A percentile compares a stretch with the other conserved stretches of the same genome.
phyloP scores from a whole-genome alignment of 2,797 vertebrate species.

The Esox masquinongy region DNA sequence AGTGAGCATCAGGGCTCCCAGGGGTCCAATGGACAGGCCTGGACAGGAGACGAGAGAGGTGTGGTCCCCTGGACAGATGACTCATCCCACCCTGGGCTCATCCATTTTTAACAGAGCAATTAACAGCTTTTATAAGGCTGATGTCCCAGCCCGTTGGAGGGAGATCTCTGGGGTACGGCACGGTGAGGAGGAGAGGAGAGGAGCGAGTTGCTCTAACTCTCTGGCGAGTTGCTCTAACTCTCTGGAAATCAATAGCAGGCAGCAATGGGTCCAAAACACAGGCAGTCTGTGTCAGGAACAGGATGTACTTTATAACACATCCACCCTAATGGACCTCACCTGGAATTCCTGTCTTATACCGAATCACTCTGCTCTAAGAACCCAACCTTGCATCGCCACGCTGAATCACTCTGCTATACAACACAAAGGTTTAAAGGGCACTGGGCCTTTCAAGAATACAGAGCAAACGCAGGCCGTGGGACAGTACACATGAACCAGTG shows the following conservation, averaged over 20 bases:
- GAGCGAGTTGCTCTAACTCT: neutral
- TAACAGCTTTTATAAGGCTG: neutral
- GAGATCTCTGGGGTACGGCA: neutral
- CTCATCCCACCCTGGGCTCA: constrained; percentile 1
- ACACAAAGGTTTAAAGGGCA: neutral
- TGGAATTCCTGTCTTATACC: neutral
- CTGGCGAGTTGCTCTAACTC: neutral
- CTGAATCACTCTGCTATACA: neutral
- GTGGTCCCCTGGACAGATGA: neutral
- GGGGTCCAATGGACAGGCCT: neutral
- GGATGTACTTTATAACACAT: neutral
- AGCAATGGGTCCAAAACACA: neutral
- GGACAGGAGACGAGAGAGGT: neutral
- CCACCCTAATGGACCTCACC: neutral
- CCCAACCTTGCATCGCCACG: neutral
- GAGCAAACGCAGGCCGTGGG: neutral
- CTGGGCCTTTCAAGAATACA: neutral
- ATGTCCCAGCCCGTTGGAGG: neutral
- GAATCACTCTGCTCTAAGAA: neutral
- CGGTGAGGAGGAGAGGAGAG: neutral
- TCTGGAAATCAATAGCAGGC: constrained; percentile 5
- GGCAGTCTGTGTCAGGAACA: neutral
- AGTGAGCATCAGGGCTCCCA: neutral
- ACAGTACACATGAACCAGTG: too few species aligned
- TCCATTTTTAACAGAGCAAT: constrained; percentile 10